A percentile compares a stretch with the other conserved stretches of the same genome.
Evolutionary conservation across 2,888 invertebrate species (phyloP).

Genomic region (Drosophila bunnanda): DNA sequence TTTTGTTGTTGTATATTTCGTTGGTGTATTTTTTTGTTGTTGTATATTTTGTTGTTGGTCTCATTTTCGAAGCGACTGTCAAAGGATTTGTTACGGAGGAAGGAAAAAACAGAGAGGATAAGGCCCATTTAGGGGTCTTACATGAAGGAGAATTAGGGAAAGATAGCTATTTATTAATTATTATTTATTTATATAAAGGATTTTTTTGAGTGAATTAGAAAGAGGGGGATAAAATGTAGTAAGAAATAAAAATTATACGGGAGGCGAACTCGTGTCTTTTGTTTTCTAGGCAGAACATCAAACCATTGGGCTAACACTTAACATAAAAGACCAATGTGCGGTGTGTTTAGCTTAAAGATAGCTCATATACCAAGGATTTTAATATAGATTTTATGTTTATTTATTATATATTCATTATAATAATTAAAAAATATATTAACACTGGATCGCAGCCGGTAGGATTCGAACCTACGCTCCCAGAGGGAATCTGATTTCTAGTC

Average conservation of each 20-base stretch:
- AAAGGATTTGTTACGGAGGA: background rate
- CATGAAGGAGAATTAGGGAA: background rate
- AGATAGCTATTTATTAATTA: too few species aligned
- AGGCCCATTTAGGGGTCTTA: background rate
- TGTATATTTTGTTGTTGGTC: background rate
- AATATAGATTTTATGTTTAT: background rate
- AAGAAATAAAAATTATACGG: too few species aligned
- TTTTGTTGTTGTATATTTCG: background rate
- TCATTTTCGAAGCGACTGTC: slow-evolving; percentile 15
- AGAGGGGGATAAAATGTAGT: too few species aligned
- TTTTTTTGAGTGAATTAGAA: too few species aligned
- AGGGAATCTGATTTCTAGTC: slow-evolving; percentile 88
- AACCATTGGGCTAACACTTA: background rate
- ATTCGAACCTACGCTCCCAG: slow-evolving; percentile 95
- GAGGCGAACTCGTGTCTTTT: too few species aligned
- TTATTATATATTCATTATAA: background rate
- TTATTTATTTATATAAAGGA: too few species aligned
- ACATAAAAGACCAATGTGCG: background rate
- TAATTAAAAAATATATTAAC: background rate
- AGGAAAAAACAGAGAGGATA: too few species aligned
- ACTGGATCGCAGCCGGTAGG: slow-evolving; percentile 89
- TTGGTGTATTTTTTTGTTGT: background rate
- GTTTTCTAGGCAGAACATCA: too few species aligned
- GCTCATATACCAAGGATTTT: background rate
- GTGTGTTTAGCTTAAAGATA: background rate